These are phyloP conservation scores for Acanthurus tractus DNA, from an alignment of 2,797 vertebrate genomes.

Conservation along the genomic window DNA sequence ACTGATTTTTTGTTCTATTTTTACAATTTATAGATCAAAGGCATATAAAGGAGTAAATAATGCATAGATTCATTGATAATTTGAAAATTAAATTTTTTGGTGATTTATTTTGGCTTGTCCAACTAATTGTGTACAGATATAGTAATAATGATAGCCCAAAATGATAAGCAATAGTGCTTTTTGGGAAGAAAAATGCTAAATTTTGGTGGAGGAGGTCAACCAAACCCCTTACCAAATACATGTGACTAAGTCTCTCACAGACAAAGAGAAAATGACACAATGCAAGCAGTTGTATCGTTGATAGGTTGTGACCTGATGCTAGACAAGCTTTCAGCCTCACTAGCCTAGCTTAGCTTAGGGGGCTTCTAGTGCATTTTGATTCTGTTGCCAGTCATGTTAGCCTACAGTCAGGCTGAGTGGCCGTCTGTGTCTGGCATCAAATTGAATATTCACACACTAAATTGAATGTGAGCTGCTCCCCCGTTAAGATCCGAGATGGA, in stretches of 20 bases:
- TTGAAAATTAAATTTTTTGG: too few species aligned
- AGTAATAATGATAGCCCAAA: too few species aligned
- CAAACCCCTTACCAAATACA: too few species aligned
- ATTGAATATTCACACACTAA: constrained; percentile 67
- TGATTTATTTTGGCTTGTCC: too few species aligned
- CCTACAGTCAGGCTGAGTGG: constrained; percentile 32
- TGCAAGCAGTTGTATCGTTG: constrained; percentile 10
- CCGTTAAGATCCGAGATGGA: constrained; percentile 64
- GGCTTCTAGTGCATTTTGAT: constrained; percentile 16
- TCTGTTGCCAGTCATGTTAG: constrained; percentile 25
- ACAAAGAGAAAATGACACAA: too few species aligned
- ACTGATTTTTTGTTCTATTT: neutral
- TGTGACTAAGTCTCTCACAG: too few species aligned
- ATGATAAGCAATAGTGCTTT: too few species aligned
- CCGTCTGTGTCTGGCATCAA: constrained; percentile 51
- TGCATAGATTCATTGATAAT: neutral
- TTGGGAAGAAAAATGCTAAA: too few species aligned
- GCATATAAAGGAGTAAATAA: neutral
- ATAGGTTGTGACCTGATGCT: constrained; percentile 14
- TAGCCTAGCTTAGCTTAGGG: constrained; percentile 6
- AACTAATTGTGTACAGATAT: too few species aligned
- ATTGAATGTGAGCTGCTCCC: constrained; percentile 64
- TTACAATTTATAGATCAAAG: neutral
- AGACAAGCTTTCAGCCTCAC: constrained; percentile 2
- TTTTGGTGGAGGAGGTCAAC: too few species aligned